Evolutionary conservation across 2,888 invertebrate species (phyloP).

Genomic region (Leucania comma): DNA sequence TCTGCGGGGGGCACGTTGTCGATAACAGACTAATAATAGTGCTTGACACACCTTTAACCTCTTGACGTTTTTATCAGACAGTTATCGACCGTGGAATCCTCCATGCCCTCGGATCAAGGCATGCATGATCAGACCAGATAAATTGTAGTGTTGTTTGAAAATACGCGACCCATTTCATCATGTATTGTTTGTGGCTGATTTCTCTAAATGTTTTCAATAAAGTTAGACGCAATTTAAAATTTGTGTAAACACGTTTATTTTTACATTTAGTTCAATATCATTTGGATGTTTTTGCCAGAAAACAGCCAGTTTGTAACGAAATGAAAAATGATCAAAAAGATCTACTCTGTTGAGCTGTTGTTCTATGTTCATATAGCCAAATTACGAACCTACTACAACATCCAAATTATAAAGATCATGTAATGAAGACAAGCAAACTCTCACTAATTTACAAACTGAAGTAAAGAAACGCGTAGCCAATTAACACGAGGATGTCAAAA

Average conservation of each 20-base stretch:
- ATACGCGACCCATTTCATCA: constrained; percentile 48
- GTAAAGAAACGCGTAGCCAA: neutral
- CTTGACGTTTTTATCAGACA: constrained; percentile 43
- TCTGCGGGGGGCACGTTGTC: constrained; percentile 56
- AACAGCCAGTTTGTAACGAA: neutral
- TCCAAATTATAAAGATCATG: neutral
- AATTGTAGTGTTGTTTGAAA: constrained; percentile 22
- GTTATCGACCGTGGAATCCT: constrained; percentile 59
- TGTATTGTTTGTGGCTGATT: constrained; percentile 21
- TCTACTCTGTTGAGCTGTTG: neutral
- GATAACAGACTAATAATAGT: constrained; percentile 61
- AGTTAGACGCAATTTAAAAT: constrained; percentile 5
- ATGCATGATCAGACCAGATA: constrained; percentile 28
- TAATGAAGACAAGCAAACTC: neutral
- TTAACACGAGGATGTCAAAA: neutral
- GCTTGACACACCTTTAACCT: constrained; percentile 61
- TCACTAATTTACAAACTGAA: constrained; percentile 6
- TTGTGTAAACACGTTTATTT: constrained; percentile 22
- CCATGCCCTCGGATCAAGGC: constrained; percentile 46
- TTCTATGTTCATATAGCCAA: neutral
- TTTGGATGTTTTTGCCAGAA: constrained; percentile 3
- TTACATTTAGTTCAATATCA: neutral
- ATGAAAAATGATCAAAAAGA: neutral
- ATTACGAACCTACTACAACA: neutral
- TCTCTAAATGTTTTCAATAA: constrained; percentile 21